Conservation (phyloP, 2,888 invertebrate species). For the Chymomyza amoena region DNA sequence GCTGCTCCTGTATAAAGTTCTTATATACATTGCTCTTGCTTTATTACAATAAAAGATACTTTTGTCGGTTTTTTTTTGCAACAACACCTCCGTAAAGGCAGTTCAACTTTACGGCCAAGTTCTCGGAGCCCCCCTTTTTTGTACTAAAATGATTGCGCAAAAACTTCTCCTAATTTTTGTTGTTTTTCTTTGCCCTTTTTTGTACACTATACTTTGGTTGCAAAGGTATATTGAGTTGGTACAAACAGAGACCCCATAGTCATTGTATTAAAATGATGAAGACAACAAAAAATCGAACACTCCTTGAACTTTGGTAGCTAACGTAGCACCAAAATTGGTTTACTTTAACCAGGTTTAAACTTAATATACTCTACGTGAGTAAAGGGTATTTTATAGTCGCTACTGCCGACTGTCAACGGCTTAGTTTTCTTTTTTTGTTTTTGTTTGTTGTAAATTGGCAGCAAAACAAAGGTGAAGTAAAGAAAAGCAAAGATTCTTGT, state of each 20-base stretch:
- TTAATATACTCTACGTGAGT: no score
- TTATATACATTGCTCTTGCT: conserved; percentile 31
- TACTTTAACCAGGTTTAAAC: no score
- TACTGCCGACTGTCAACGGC: background rate
- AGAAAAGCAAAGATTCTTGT: conserved; percentile 17
- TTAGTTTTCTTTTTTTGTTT: background rate
- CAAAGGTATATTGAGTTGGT: no score
- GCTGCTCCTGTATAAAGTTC: conserved; percentile 5
- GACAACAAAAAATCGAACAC: no score
- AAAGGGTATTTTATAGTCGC: background rate
- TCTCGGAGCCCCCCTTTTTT: background rate
- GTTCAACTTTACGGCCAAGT: background rate
- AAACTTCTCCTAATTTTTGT: conserved; percentile 46
- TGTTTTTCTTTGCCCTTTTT: background rate
- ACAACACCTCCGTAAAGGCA: conserved; percentile 23
- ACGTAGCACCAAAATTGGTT: no score
- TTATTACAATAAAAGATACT: conserved; percentile 58
- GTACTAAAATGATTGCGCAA: conserved; percentile 51
- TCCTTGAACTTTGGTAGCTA: no score
- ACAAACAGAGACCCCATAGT: no score
- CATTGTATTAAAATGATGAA: no score
- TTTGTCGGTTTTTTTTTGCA: conserved; percentile 22
- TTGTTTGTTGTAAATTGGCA: conserved; percentile 6
- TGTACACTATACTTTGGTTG: background rate
- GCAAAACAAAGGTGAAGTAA: conserved; percentile 25